phyloP scores from a whole-genome alignment of 2,797 vertebrate genomes.

The Macrochelys suwanniensis region DNA sequence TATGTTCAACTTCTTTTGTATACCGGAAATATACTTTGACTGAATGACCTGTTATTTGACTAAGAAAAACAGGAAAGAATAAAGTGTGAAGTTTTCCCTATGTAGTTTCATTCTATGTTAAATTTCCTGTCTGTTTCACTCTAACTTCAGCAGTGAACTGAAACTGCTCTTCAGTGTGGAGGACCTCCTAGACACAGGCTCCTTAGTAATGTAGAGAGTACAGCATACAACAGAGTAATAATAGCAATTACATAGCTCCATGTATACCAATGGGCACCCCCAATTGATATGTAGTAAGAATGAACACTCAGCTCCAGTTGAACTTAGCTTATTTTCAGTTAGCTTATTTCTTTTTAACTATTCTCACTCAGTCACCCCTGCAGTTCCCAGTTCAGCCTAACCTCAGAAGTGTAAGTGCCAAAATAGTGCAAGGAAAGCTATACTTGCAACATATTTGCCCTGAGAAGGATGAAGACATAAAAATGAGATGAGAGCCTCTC shows the following conservation, averaged over 20 bases:
- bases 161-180: neutral
- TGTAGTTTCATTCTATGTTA: too few species aligned
- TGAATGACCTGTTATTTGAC: neutral
- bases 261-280: neutral
- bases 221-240: neutral
- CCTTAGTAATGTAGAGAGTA: accelerated
- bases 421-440: neutral
- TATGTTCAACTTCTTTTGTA: neutral
- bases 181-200: accelerated
- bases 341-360: neutral
- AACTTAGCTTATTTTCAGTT: neutral
- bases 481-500: neutral
- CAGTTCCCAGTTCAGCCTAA: neutral
- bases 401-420: neutral
- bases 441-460: neutral
- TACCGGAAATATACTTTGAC: neutral
- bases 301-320: neutral
- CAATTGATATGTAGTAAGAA: too few species aligned
- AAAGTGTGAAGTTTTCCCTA: too few species aligned
- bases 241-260: neutral
- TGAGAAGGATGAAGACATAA: neutral
- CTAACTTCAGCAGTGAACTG: neutral
- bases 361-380: neutral
- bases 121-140: neutral
- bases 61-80: neutral